Evolutionary conservation across 2,888 invertebrate species (phyloP).

Genomic region (Scelioninae gen. 1): DNA sequence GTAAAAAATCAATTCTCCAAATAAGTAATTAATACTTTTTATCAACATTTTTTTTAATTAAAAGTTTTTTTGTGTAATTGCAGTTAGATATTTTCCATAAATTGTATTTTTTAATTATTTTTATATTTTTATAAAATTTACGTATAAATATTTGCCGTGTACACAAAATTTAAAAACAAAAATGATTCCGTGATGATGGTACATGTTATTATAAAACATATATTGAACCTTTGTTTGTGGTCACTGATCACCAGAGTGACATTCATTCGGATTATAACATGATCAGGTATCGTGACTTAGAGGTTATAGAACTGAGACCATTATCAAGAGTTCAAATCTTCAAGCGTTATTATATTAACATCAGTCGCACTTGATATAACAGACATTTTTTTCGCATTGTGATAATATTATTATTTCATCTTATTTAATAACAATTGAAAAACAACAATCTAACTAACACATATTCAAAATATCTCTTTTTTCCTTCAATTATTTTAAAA

Average conservation of each 20-base stretch:
- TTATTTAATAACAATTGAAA: not conserved
- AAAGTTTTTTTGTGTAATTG: no score
- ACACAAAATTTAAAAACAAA: not conserved
- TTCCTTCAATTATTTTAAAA: no score
- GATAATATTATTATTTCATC: not conserved
- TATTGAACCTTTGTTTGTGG: conserved; percentile 35
- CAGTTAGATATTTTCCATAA: no score
- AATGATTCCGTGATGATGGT: not conserved
- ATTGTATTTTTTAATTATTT: not conserved
- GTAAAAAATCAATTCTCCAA: no score
- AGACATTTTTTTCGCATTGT: not conserved
- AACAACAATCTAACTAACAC: not conserved
- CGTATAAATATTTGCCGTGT: not conserved
- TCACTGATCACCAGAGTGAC: conserved; percentile 22
- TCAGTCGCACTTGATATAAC: conserved; percentile 22
- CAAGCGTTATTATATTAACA: conserved; percentile 1
- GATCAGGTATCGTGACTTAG: conserved; percentile 12
- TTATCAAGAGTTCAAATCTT: conserved; percentile 25
- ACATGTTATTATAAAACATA: conserved; percentile 14
- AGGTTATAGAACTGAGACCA: conserved; percentile 21
- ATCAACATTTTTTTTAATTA: no score
- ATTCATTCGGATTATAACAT: conserved; percentile 8
- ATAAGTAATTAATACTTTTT: no score
- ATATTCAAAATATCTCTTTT: no score
- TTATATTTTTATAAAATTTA: not conserved